A percentile compares a stretch with the other conserved stretches of the same genome.
phyloP scores from a whole-genome alignment of 2,888 invertebrate genomes.

The Tetropium fuscum region DNA sequence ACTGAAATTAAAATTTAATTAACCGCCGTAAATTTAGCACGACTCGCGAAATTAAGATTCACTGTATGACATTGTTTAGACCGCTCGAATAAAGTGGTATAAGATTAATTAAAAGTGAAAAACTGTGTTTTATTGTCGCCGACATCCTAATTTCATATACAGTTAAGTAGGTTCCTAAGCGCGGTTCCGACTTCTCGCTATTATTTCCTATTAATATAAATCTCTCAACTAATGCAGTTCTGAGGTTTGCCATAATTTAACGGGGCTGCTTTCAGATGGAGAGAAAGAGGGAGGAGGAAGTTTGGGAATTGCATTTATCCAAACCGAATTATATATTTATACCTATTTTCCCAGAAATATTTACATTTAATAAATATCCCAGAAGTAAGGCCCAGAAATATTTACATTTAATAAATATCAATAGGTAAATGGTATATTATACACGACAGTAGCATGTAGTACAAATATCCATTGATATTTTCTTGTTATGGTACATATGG shows the following conservation, averaged over 20 bases:
- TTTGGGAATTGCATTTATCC: too few species aligned
- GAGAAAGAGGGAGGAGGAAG: too few species aligned
- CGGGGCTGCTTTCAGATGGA: too few species aligned
- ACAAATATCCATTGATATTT: too few species aligned
- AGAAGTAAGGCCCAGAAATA: too few species aligned
- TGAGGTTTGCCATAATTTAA: conserved; percentile 5
- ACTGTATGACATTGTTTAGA: conserved; percentile 65
- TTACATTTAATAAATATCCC: too few species aligned
- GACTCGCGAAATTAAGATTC: conserved; percentile 64
- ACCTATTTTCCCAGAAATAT: too few species aligned
- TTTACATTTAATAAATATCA: too few species aligned
- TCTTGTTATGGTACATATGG: too few species aligned
- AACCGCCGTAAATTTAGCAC: conserved; percentile 63
- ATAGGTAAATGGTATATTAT: too few species aligned
- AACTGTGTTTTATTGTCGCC: conserved; percentile 63
- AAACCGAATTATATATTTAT: too few species aligned
- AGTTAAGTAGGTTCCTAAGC: not conserved
- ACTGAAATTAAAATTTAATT: conserved; percentile 66
- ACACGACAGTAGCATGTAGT: too few species aligned
- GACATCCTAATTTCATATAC: conserved; percentile 8
- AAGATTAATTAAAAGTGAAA: conserved; percentile 66
- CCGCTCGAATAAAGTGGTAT: conserved; percentile 64
- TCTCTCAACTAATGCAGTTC: conserved; percentile 14
- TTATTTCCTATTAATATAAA: conserved; percentile 18
- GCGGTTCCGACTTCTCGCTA: not conserved